These are phyloP conservation scores for Amblyopsis hoosieri DNA, from an alignment of 2,797 vertebrate genomes.

Conservation along the genomic window DNA sequence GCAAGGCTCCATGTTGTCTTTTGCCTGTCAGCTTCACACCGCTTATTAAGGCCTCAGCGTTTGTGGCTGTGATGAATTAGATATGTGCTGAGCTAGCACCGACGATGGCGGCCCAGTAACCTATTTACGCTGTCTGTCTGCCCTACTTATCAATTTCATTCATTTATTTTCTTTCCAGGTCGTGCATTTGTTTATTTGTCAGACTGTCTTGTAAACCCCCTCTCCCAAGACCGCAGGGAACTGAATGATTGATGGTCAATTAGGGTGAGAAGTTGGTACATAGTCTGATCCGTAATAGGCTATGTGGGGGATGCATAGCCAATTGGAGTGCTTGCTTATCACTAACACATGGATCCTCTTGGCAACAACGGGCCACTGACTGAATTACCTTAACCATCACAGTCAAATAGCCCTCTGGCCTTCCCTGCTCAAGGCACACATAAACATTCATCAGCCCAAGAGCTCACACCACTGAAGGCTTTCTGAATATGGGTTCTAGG, in stretches of 20 bases:
- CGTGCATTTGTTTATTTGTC: conserved; percentile 18
- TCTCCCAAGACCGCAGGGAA: conserved; percentile 18
- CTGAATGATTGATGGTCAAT: conserved; percentile 45
- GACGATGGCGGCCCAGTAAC: conserved; percentile 2
- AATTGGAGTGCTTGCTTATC: conserved; percentile 41
- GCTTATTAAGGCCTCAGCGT: conserved; percentile 24
- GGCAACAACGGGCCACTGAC: conserved; percentile 33
- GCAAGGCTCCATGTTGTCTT: conserved; percentile 28
- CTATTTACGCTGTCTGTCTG: conserved; percentile 5
- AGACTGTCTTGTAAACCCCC: conserved; percentile 4
- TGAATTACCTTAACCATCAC: conserved; percentile 45
- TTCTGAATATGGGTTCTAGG: conserved; percentile 29
- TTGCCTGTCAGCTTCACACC: conserved; percentile 37
- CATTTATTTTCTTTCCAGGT: conserved; percentile 20
- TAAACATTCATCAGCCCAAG: conserved; percentile 12
- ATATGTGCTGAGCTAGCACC: conserved; percentile 29
- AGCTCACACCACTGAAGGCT: conserved; percentile 10
- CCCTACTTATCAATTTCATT: conserved; percentile 14
- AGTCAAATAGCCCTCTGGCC: conserved; percentile 37
- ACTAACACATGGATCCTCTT: conserved; percentile 52
- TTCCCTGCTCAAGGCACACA: conserved; percentile 15
- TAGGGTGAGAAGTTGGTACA: conserved; percentile 35
- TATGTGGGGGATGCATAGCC: conserved; percentile 42
- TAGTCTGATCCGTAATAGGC: conserved; percentile 40
- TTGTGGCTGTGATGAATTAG: conserved; percentile 40